phyloP scores from a whole-genome alignment of 2,113 vertebrate genomes.

The Apeltes quadracus region DNA sequence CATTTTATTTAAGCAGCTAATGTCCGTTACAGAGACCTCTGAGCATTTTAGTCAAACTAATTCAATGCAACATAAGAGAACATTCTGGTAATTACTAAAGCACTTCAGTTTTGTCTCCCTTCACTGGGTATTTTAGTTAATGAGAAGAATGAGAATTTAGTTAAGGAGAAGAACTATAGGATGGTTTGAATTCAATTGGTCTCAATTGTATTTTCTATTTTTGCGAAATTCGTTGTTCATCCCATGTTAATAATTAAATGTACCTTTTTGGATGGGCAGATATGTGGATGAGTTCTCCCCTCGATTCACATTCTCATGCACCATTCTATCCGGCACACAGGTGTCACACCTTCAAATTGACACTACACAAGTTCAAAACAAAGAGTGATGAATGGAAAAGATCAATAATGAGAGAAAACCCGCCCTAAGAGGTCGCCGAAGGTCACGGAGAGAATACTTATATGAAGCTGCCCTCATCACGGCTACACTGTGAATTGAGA shows the following conservation, averaged over 20 bases:
- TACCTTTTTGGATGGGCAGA: background rate
- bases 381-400: constrained; percentile 11
- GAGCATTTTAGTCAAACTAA: constrained; percentile 22
- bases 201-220: background rate
- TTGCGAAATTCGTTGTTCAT: background rate
- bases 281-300: background rate
- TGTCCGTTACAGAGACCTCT: constrained; percentile 4
- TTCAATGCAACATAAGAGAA: background rate
- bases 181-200: background rate
- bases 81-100: constrained; percentile 11
- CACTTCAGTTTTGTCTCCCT: background rate
- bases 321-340: constrained; percentile 21
- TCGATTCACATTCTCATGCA: background rate
- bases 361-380: constrained; percentile 18
- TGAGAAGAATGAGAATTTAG: too few species aligned
- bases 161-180: background rate
- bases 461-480: constrained; percentile 12
- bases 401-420: constrained; percentile 27
- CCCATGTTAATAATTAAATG: background rate
- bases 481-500: constrained; percentile 26
- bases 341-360: too few species aligned
- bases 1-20: constrained; percentile 7
- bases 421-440: constrained; percentile 2
- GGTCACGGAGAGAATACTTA: constrained; percentile 36
- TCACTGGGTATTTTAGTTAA: background rate